phyloP scores from a whole-genome alignment of 1,140 invertebrate genomes.

The Chrysomallon squamiferum region DNA sequence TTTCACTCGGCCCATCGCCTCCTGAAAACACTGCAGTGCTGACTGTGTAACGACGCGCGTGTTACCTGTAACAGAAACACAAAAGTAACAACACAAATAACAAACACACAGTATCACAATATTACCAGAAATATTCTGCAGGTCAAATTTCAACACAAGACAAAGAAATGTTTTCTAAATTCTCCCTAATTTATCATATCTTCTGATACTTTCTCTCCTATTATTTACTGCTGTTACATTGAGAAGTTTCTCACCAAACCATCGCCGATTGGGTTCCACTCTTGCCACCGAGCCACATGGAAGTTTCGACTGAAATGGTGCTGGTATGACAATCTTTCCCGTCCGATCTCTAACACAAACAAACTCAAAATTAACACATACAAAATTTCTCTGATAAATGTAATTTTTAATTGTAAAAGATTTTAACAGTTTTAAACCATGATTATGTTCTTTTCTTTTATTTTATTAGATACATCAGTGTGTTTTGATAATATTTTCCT shows the following conservation, averaged over 20 bases:
- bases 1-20: conserved; percentile 90
- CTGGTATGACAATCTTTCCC: conserved; percentile 92
- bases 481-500: not conserved
- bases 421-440: not conserved
- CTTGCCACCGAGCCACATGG: conserved; percentile 89
- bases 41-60: conserved; percentile 84
- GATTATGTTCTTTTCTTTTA: not conserved
- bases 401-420: not conserved
- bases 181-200: not conserved
- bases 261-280: conserved; percentile 96
- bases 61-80: conserved; percentile 63
- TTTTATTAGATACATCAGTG: not conserved
- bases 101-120: not conserved
- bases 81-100: not conserved
- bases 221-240: not conserved
- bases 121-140: too few relatives aligned
- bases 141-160: not conserved
- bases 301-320: conserved; percentile 91
- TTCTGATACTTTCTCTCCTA: not conserved
- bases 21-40: conserved; percentile 96
- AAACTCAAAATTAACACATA: too few relatives aligned
- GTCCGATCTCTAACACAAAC: conserved; percentile 73
- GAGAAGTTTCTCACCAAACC: conserved; percentile 95
- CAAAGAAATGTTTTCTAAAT: not conserved
- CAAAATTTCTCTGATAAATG: too few relatives aligned